These are phyloP conservation scores for Ginglymostoma cirratum DNA, from an alignment of 2,113 vertebrate species.

Conservation along the genomic window DNA sequence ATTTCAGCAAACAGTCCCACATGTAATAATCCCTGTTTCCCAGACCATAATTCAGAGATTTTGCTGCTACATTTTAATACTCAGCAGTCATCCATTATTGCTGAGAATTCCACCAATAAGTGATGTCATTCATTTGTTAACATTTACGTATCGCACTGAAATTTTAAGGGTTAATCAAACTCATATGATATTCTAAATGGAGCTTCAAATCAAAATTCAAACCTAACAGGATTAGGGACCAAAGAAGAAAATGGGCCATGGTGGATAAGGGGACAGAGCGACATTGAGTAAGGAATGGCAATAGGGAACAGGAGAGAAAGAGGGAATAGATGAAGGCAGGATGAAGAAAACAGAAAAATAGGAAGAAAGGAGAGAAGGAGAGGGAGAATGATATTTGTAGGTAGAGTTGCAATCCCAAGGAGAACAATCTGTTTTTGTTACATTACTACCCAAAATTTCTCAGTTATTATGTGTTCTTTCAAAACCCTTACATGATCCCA, in stretches of 20 bases:
- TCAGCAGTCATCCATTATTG: background rate
- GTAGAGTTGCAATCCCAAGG: background rate
- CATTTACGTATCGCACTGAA: background rate
- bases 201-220: background rate
- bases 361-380: background rate
- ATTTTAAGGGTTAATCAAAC: background rate
- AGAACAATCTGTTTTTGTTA: background rate
- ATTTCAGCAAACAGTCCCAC: background rate
- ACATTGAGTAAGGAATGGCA: background rate
- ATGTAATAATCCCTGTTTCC: conserved; percentile 12
- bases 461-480: background rate
- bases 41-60: background rate
- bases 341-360: background rate
- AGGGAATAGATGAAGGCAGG: background rate
- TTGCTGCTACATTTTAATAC: background rate
- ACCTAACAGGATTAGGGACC: background rate
- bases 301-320: background rate
- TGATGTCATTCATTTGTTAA: background rate
- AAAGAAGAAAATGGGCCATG: background rate
- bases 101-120: background rate
- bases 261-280: background rate
- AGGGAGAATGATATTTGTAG: background rate
- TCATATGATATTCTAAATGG: background rate
- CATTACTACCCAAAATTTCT: background rate
- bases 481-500: background rate